Evolutionary conservation across 2,113 vertebrate species (phyloP), one percentile per base, ranked within the genome.

Genomic region (Pelodiscus sinensis): DNA sequence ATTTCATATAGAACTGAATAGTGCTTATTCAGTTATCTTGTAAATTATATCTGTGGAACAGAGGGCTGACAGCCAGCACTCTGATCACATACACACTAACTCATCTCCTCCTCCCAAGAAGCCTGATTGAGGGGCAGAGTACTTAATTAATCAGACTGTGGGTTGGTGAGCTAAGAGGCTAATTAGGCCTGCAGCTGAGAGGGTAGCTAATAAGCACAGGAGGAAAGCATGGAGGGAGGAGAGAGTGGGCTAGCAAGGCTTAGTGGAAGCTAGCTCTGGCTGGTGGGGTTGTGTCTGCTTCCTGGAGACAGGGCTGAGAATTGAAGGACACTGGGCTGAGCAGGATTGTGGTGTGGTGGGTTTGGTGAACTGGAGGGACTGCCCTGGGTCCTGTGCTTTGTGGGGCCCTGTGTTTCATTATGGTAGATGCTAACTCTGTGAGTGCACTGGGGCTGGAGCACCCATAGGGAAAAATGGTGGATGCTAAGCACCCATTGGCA

Each of bases 1-100:
- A 96, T 80, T 78, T 96, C 80, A 92, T 84, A 55, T 84, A 73
- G 84, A 92, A 94, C 91, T 96, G 80, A 91, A 75, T 4, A 90
- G 94, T 35, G n/a, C n/a, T 71, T 71, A 85, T 82, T 94, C 0
- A 58, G 19, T 93, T 92, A 95, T 90, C 92, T 95, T 77, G 25
- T 10, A 18, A 82, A 88, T 93, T 93, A 16, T 16, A n/a, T 71
- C n/a, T 35, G n/a, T 71, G 65, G n/a, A 29, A 35, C 65, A 71
- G 31, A 71, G 65, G 9, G 18, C 65, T 35, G 65, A 71, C 65
- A 71, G 9, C n/a, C 16, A 21, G 31, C n/a, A 71, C 16, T 35
- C n/a, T 35, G 65, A 4, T 71, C n/a, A 35, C 18, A n/a, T 71
- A 71, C 31, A 8, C 18, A 71, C 18, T 71, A 71, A 71, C 65